Conservation (phyloP, 2,797 vertebrate species). For the Xenentodon cancila region DNA sequence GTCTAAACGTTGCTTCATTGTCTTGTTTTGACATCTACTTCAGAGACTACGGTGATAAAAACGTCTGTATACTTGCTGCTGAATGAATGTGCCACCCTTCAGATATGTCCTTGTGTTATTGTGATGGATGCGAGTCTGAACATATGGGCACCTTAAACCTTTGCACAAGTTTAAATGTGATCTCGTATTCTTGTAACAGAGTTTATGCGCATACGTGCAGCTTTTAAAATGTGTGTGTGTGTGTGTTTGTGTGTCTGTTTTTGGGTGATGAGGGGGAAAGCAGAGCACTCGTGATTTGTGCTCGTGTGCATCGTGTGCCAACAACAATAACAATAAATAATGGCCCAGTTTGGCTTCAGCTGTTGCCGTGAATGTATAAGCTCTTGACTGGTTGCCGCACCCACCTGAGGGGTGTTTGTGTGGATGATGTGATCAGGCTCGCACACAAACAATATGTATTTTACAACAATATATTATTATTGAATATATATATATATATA, state of each 20-base stretch:
- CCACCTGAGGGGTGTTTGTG: constrained; percentile 5
- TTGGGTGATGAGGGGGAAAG: constrained; percentile 23
- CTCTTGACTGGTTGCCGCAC: constrained; percentile 55
- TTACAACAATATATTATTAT: too few relatives aligned
- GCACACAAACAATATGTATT: neutral
- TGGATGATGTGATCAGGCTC: neutral
- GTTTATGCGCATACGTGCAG: constrained; percentile 3
- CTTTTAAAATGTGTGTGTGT: constrained; percentile 7
- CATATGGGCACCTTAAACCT: neutral
- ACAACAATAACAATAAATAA: constrained; percentile 70
- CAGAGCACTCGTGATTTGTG: constrained; percentile 19
- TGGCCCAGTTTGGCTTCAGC: constrained; percentile 53
- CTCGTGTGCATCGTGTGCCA: constrained; percentile 34
- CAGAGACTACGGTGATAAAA: too few relatives aligned
- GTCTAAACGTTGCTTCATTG: too few relatives aligned
- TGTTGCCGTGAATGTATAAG: constrained; percentile 54
- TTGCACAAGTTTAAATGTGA: constrained; percentile 26
- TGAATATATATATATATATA: too few relatives aligned
- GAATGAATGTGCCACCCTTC: neutral
- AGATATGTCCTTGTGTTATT: neutral
- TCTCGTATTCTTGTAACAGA: constrained; percentile 34
- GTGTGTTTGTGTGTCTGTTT: constrained; percentile 2
- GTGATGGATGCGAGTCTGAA: neutral
- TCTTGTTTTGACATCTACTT: too few relatives aligned
- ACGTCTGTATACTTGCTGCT: neutral